Evolutionary conservation across 2,113 vertebrate genomes (phyloP), one percentile per base, ranked within the genome.

Genomic region (Leiothrix lutea): DNA sequence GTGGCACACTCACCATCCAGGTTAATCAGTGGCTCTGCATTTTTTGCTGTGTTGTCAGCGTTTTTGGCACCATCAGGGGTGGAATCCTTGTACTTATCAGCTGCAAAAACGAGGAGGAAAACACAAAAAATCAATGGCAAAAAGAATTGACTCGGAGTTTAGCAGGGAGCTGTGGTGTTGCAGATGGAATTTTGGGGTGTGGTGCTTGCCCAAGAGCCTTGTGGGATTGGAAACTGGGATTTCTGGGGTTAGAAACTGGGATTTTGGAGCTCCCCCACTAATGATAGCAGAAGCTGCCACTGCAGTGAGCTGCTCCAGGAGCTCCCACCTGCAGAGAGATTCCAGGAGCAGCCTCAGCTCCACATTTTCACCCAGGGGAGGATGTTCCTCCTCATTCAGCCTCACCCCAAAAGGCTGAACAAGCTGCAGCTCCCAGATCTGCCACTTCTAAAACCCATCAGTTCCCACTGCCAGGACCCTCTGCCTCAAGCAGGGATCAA

Each of bases 1-100:
- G 62, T 16, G 62, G 61, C 23, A 65, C 42, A 97, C 98, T 98
- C 96, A 99, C 99, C 98, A 90, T 99, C 99, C 62, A 99, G 97
- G 95, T 99, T 99, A 70, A 99, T 96, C 87, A 99, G 97, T 0
- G 99, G 99, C 72, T 99, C 99, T 19, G 97, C 95, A 4, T 98
- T 97, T 94, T 98, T 99, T 24, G 98, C 97, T 29, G 97, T 93
- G n/a, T 98, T 98, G 67, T 97, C 98, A 48, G 98, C 54, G 21
- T 96, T 98, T 96, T 98, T 98, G 47, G 98, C 97, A 51, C 98
- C 97, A 33, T 98, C 98, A 15, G 98, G 98, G 57, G 95, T 98
- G 62, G 98, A 98, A 81, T 99, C 98, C 97, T 98, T 99, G 42
- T 99, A 99, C 53, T 99, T 99, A 17, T 99, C 99, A 97, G 99